Conservation (phyloP, 2,797 vertebrate genomes). For the Rhynchonycteris naso region DNA sequence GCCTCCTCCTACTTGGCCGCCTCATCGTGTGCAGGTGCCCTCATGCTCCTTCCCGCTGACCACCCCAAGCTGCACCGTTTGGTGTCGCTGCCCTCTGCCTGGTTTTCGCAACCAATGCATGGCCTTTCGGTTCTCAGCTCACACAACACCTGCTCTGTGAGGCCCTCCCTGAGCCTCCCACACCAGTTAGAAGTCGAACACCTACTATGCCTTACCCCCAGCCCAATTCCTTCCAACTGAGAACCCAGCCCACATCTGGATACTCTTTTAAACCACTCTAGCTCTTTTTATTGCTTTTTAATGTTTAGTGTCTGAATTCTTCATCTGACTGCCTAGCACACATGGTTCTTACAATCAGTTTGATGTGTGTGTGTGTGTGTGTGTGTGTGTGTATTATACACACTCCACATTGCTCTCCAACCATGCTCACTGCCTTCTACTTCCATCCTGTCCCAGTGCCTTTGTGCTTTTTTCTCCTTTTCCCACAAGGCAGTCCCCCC, state of each 20-base stretch:
- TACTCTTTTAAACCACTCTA: background rate
- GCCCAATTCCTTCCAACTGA: background rate
- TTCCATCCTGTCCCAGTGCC: background rate
- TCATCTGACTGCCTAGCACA: background rate
- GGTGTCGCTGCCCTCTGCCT: background rate
- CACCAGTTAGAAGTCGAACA: background rate
- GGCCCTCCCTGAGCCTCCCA: background rate
- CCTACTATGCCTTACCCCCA: no score
- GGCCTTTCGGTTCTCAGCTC: background rate
- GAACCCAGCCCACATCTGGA: background rate
- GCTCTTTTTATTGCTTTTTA: background rate
- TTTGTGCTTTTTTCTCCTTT: background rate
- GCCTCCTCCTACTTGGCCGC: background rate
- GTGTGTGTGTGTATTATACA: background rate
- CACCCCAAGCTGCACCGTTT: background rate
- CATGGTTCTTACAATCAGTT: background rate
- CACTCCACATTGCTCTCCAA: background rate
- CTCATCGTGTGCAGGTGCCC: background rate
- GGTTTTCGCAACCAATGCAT: background rate
- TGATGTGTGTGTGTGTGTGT: background rate
- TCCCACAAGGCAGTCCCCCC: background rate
- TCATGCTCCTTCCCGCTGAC: background rate
- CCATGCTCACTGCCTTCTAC: background rate
- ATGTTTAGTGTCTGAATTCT: background rate
- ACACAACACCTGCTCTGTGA: background rate